These are phyloP conservation scores for Opisthograptis luteolata DNA, from an alignment of 2,888 invertebrate species.

Conservation along the genomic window DNA sequence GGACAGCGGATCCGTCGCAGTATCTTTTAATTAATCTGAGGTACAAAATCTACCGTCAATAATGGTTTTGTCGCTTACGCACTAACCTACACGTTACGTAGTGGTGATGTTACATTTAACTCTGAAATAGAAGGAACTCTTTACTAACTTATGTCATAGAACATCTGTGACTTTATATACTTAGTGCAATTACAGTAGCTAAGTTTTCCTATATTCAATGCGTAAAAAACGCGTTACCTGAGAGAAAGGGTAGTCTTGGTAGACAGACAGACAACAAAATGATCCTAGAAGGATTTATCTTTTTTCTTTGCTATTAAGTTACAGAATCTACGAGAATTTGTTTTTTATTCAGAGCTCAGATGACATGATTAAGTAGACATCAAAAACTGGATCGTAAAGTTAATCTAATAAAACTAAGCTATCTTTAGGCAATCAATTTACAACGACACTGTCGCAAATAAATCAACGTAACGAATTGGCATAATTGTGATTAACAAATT, in stretches of 20 bases:
- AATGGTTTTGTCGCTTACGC: slow-evolving; percentile 66
- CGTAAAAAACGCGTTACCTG: no score
- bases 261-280: no score
- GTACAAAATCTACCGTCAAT: slow-evolving; percentile 72
- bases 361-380: slow-evolving; percentile 5
- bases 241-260: no score
- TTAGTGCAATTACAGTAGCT: no score
- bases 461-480: slow-evolving; percentile 33
- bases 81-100: slow-evolving; percentile 52
- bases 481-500: slow-evolving; percentile 39
- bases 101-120: slow-evolving; percentile 32
- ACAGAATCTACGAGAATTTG: no score
- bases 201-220: no score
- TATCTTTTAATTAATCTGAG: slow-evolving; percentile 83
- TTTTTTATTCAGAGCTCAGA: neutral
- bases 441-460: slow-evolving; percentile 34
- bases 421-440: slow-evolving; percentile 36
- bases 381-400: slow-evolving; percentile 18
- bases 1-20: slow-evolving; percentile 53
- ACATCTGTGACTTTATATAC: no score
- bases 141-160: no score
- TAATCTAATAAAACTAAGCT: slow-evolving; percentile 36
- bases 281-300: no score
- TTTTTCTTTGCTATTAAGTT: no score
- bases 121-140: no score